These are phyloP conservation scores for Sebastes vulpes DNA, from an alignment of 2,797 vertebrate genomes.

Conservation along the genomic window DNA sequence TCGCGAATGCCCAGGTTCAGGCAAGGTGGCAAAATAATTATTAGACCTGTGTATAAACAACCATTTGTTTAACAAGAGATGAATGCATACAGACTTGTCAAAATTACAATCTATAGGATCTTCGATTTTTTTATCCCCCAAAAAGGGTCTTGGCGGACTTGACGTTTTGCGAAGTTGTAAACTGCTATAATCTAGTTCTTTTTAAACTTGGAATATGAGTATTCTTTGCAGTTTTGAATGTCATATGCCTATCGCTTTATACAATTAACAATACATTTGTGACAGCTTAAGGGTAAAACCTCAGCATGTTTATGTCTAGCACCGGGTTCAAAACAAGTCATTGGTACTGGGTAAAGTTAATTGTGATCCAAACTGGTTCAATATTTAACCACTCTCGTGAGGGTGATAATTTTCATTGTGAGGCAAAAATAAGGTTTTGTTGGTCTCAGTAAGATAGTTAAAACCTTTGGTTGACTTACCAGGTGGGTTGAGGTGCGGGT, in stretches of 20 bases:
- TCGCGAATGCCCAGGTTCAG: too few species aligned
- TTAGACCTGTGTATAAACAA: too few species aligned
- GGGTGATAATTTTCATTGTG: not conserved
- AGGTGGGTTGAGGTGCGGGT: fast-evolving
- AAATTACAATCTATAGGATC: too few species aligned
- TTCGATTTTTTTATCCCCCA: too few species aligned
- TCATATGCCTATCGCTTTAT: not conserved
- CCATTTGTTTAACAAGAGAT: too few species aligned
- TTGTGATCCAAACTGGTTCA: not conserved
- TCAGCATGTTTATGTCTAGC: not conserved
- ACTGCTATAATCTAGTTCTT: not conserved
- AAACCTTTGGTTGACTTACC: constrained; percentile 22
- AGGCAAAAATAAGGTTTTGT: not conserved
- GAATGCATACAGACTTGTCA: too few species aligned
- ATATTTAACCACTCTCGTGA: not conserved
- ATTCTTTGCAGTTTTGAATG: not conserved
- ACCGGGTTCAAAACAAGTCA: not conserved
- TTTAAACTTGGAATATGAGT: too few species aligned
- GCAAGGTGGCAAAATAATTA: too few species aligned
- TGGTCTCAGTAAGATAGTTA: not conserved
- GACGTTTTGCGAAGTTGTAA: not conserved
- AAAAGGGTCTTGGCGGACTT: too few species aligned
- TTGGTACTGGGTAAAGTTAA: not conserved
- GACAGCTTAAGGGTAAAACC: not conserved
- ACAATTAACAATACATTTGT: not conserved